Conservation (phyloP, 1,140 invertebrate genomes). For the Chironomus tepperi region DNA sequence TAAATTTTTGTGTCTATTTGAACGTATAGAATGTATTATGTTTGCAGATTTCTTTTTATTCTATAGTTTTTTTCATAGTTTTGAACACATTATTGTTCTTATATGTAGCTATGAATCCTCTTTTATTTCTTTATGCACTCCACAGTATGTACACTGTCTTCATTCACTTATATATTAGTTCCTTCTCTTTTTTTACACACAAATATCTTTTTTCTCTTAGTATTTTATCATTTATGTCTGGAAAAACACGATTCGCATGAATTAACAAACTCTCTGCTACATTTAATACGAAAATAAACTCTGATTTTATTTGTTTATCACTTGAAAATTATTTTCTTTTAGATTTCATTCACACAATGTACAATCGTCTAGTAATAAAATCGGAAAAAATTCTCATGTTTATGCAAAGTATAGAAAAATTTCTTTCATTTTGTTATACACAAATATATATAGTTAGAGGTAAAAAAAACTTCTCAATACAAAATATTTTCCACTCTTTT, state of each 20-base stretch:
- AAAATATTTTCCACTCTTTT: neutral
- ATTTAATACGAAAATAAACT: neutral
- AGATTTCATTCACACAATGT: neutral
- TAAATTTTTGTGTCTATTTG: too few species aligned
- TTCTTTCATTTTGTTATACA: constrained; percentile 22
- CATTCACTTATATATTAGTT: neutral
- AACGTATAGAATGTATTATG: too few species aligned
- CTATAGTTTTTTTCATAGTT: too few species aligned
- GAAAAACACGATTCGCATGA: constrained; percentile 1
- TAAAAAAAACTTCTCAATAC: neutral
- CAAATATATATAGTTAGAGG: neutral
- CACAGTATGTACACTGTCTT: neutral
- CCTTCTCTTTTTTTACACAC: neutral
- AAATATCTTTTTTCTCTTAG: neutral
- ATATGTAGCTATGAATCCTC: neutral
- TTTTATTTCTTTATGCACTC: neutral
- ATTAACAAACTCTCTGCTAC: neutral
- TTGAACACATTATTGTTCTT: too few species aligned
- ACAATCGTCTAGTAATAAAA: neutral
- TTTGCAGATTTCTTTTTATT: too few species aligned
- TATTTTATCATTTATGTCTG: neutral
- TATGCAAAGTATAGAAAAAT: neutral
- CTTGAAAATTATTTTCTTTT: neutral
- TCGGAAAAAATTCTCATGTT: constrained; percentile 11
- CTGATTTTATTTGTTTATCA: neutral